phyloP scores from a whole-genome alignment of 1,140 invertebrate species.

The Wiebesia pumilae region DNA sequence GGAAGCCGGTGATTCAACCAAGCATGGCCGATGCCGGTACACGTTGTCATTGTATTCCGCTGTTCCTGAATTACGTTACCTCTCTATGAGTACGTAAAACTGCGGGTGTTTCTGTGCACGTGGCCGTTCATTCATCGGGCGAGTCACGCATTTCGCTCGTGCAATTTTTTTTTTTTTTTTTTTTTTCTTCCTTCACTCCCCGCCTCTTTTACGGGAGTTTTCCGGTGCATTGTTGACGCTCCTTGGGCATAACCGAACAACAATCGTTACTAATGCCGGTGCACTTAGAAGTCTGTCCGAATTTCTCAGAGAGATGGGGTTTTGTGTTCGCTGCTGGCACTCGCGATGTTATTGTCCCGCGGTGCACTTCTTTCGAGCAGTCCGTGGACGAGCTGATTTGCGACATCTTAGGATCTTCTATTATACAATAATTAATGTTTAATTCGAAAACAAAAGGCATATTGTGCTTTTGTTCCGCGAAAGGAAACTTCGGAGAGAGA shows the following conservation, averaged over 20 bases:
- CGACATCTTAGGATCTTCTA: neutral
- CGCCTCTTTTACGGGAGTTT: constrained; percentile 5
- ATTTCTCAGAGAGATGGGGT: neutral
- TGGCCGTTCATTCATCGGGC: constrained; percentile 6
- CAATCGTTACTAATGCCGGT: neutral
- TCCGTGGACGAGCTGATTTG: neutral
- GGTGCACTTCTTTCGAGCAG: neutral
- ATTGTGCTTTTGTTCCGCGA: neutral
- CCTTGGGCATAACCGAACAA: constrained; percentile 16
- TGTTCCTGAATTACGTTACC: neutral
- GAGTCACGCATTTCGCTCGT: neutral
- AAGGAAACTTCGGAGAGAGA: neutral
- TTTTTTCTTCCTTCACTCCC: neutral
- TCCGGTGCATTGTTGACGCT: constrained; percentile 37
- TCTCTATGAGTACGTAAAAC: neutral
- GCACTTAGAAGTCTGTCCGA: neutral
- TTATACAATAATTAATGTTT: neutral
- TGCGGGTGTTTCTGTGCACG: neutral
- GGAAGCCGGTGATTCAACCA: constrained; percentile 32
- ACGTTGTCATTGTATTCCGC: neutral
- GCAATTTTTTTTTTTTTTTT: neutral
- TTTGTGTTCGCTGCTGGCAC: neutral
- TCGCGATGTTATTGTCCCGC: no score
- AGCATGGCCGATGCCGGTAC: constrained; percentile 46
- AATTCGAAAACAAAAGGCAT: neutral